Base-by-base conservation (phyloP, 2,797 vertebrate genomes). In the Loris lydekkerianus region DNA sequence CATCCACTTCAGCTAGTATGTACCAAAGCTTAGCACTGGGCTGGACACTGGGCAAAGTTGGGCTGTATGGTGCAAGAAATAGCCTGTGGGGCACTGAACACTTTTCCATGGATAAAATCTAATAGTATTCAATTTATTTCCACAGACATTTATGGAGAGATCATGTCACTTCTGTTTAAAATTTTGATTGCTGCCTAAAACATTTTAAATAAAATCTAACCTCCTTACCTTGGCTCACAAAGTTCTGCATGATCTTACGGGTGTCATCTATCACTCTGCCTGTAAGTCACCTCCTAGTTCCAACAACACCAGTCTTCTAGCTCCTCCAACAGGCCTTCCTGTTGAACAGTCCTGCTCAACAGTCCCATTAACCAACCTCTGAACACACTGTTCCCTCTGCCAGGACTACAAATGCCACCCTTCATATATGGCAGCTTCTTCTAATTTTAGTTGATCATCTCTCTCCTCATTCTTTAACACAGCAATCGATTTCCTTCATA, bases 251-350 rank as follows among this genome's bases (percentile, higher is more conserved):
- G 69, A 95, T 85, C 93, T 97, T 77, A 85, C 25, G 46, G 82
- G 75, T 34, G 72, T 89, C 60, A 80, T 70, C 49, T 43, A 91
- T 34, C 46, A 86, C n/a, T 49, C 65, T 70, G 90, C 63, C 77
- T 91, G 34, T 95, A 81, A 97, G 83, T 96, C 96, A 97, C 85
- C 37, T 49, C 29, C 67, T n/a, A 93, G n/a, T 34, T 87, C 63
- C 56, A 29, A 49, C 80, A 86, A 83, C 23, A 78, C 53, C 67
- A 87, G 63, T 67, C 85, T 95, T 84, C 91, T 37, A 77, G 67
- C 60, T 87, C 78, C 58, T 91, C 93, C 86, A 83, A 49, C 34
- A 80, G 60, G 87, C 69, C 40, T 37, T 43, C 56, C 67, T 43
- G 46, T 46, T 31, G 34, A 70, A 61, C n/a, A 63, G 49, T n/a